Evolutionary conservation across 2,797 vertebrate genomes (phyloP).

Genomic region (Lacerta bilineata): DNA sequence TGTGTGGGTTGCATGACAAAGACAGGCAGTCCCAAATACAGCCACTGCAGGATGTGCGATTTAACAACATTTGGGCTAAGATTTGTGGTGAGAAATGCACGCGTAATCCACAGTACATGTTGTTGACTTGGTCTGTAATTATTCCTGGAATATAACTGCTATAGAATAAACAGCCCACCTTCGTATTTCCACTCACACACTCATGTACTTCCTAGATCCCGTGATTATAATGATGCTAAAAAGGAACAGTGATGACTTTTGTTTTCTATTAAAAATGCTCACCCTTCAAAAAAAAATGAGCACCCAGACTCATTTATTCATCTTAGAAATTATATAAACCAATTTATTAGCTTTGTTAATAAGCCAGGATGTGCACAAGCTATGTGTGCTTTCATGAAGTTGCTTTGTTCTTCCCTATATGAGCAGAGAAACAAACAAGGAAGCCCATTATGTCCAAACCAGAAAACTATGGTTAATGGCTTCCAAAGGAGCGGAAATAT

Average conservation of each 20-base stretch:
- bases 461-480: too few species aligned
- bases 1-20: constrained; percentile 80
- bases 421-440: too few species aligned
- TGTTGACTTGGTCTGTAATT: constrained; percentile 47
- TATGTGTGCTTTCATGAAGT: too few species aligned
- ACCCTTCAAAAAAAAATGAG: background rate
- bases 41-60: constrained; percentile 72
- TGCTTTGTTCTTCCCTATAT: too few species aligned
- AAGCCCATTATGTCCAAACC: too few species aligned
- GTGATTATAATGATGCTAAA: constrained; percentile 52
- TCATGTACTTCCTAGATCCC: constrained; percentile 40
- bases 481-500: too few species aligned
- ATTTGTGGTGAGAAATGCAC: constrained; percentile 58
- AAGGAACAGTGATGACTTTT: background rate
- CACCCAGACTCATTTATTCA: background rate
- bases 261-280: background rate
- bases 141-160: constrained; percentile 71
- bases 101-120: constrained; percentile 47
- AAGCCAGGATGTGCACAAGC: too few species aligned
- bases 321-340: background rate
- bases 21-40: constrained; percentile 78
- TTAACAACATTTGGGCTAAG: constrained; percentile 58
- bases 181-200: constrained; percentile 42
- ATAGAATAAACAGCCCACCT: constrained; percentile 65
- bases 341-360: background rate